These are phyloP conservation scores for Nyctereutes procyonoides DNA, from an alignment of 2,113 vertebrate species.

Conservation along the genomic window DNA sequence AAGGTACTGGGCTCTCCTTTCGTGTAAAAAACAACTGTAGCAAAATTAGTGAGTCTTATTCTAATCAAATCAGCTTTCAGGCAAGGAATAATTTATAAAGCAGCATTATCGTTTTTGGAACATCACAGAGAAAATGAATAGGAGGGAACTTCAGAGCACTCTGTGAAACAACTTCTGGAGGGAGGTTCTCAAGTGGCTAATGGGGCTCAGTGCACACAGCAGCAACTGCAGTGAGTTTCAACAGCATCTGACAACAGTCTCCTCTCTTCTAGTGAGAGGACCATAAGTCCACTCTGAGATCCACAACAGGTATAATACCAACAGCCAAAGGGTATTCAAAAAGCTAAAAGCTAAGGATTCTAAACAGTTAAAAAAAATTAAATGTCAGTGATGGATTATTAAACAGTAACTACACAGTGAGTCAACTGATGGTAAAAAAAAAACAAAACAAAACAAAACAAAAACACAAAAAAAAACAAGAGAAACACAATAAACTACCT, in stretches of 20 bases:
- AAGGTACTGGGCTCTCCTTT: background rate
- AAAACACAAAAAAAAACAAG: too few relatives aligned
- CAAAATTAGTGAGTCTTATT: slow-evolving; percentile 13
- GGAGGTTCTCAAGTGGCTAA: background rate
- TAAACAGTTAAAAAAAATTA: slow-evolving; percentile 8
- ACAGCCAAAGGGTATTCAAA: background rate
- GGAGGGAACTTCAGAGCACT: background rate
- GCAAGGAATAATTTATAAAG: slow-evolving; percentile 7
- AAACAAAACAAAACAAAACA: background rate
- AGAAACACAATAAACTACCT: background rate
- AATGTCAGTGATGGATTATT: background rate
- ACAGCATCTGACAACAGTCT: background rate
- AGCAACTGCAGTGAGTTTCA: background rate
- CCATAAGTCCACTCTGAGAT: background rate
- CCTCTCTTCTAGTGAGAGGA: background rate
- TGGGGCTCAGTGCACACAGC: background rate
- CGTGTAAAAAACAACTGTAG: background rate
- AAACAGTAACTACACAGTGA: background rate
- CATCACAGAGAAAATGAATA: slow-evolving; percentile 34
- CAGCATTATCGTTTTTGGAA: background rate
- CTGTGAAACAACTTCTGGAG: background rate
- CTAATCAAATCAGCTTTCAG: slow-evolving; percentile 35
- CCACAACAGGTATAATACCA: background rate
- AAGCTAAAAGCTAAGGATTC: background rate
- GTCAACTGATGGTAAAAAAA: background rate